Evolutionary conservation across 2,113 vertebrate genomes (phyloP).

Genomic region (Delphinapterus leucas): DNA sequence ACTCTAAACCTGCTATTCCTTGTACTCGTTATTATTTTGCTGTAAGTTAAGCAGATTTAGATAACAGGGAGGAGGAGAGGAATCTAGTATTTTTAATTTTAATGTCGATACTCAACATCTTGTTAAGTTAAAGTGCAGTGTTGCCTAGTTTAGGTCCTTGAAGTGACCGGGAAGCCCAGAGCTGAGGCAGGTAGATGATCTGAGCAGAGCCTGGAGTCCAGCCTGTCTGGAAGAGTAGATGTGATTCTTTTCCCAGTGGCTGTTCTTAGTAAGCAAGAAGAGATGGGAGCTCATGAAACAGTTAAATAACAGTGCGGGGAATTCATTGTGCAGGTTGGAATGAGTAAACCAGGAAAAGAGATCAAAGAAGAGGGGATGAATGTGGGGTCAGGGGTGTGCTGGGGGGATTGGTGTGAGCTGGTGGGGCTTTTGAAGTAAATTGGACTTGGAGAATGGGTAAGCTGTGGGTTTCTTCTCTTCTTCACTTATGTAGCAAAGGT

Average conservation of each 20-base stretch:
- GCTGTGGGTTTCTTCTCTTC: background rate
- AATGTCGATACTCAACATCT: background rate
- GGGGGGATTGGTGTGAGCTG: background rate
- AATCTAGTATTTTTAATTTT: slow-evolving; percentile 26
- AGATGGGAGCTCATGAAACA: background rate
- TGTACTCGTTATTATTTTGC: slow-evolving; percentile 23
- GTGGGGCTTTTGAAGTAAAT: background rate
- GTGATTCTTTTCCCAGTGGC: background rate
- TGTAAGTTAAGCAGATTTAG: slow-evolving; percentile 4
- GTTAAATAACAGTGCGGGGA: background rate
- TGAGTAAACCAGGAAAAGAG: background rate
- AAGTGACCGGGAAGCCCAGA: background rate
- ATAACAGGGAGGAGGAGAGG: background rate
- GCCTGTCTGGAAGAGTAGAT: background rate
- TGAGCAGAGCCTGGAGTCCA: background rate
- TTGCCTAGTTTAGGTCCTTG: background rate
- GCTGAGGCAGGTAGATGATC: background rate
- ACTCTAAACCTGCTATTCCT: background rate
- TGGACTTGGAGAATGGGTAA: background rate
- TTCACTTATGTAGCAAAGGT: background rate
- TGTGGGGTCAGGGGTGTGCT: background rate
- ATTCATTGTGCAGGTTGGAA: background rate
- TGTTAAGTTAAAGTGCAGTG: background rate
- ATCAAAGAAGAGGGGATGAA: background rate
- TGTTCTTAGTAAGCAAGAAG: background rate